Base-by-base conservation (phyloP, 2,113 vertebrate genomes). In the Nansenia antarctica region DNA sequence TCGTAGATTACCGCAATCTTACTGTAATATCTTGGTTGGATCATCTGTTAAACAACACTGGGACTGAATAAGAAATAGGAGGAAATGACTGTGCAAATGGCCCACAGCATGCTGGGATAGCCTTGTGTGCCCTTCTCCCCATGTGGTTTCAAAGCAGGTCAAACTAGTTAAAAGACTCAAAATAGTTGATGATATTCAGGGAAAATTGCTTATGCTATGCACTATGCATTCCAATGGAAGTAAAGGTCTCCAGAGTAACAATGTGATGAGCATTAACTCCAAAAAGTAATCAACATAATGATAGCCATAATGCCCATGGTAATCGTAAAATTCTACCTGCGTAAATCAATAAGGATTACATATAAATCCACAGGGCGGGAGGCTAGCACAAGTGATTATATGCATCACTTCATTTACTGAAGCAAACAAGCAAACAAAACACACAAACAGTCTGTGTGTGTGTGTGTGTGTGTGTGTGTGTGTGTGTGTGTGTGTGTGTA, bases 311-410 rank as follows among this genome's bases (percentile, higher is more conserved):
- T 30, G 37, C 37, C 37, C 24, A 12, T 30, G 39, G 39, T 63
- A 62, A 67, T 66, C 15, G 70, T 34, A 9, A 20, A 65, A 54
- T 29, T 14, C 55, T 27, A 45, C 27, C 27, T 31, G 31, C 7
- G 8, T 63, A 65, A 76, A 76, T 73, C 58, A 72, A 78, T 70
- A 69, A 42, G 79, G 68, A 81, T 75, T 75, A 72, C 39, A 26
- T 70, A 72, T 67, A 72, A 81, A 82, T 75, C 80, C 75, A 73
- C 37, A 32, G 58, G 55, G 65, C 32, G 29, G 18, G 27, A 63
- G 27, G 37, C 29, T 42, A 49, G 70, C 70, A 65, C 60, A 30
- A 77, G 60, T 81, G 74, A 74, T 77, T 74, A 77, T 69, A 53
- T 55, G 53, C 64, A 63, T 53, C 74, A 62, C 60, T 77, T 65